Percentiles rank a stretch among this genome's conserved stretches.
Evolutionary conservation across 2,888 invertebrate genomes (phyloP).

Genomic region (Frankliniella intonsa): DNA sequence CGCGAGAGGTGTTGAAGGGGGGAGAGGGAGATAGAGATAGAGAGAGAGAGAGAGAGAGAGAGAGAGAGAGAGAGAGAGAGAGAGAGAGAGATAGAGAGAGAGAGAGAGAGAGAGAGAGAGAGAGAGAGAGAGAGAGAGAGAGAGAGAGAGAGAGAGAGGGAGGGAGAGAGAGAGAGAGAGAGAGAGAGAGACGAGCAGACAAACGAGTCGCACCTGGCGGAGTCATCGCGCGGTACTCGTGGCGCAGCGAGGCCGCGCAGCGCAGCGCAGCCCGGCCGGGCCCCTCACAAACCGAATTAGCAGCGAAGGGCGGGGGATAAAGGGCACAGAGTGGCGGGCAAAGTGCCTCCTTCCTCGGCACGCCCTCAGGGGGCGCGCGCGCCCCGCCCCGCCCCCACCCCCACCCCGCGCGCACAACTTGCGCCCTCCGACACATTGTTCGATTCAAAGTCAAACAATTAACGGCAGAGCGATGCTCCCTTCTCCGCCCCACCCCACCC

Average conservation of each 20-base stretch:
- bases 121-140: neutral
- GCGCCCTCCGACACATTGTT: conserved; percentile 13
- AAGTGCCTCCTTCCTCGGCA: neutral
- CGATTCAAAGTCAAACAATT: conserved; percentile 10
- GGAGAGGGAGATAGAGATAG: neutral
- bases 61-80: conserved; percentile 1
- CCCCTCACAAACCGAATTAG: neutral
- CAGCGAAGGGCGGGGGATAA: neutral
- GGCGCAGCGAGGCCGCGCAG: neutral
- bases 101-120: neutral
- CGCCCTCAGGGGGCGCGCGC: neutral
- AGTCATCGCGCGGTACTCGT: neutral
- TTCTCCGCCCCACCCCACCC: neutral
- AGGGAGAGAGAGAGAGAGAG: neutral
- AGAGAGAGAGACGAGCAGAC: neutral
- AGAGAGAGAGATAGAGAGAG: neutral
- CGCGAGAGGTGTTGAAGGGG: neutral
- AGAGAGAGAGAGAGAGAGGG: neutral
- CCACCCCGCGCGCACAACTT: neutral
- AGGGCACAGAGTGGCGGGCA: neutral
- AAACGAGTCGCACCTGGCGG: neutral
- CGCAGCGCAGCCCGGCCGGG: neutral
- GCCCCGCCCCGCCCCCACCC: neutral
- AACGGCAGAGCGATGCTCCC: neutral
- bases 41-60: neutral